phyloP scores from a whole-genome alignment of 2,113 vertebrate genomes.

The Apus apus region DNA sequence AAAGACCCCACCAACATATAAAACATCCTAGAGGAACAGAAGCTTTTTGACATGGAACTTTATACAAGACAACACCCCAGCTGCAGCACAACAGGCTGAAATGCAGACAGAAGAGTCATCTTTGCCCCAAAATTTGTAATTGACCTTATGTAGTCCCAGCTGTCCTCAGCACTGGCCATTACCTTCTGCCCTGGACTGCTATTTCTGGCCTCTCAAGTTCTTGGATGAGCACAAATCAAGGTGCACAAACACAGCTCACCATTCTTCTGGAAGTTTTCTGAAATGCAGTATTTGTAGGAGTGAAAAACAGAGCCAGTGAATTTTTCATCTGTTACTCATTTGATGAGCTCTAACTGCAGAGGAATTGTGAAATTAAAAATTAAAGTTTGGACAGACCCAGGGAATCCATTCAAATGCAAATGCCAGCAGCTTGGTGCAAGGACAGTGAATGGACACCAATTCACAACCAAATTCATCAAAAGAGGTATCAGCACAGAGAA shows the following conservation, averaged over 20 bases:
- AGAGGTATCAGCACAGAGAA: constrained; percentile 11
- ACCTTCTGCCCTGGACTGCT: neutral
- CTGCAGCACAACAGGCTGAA: neutral
- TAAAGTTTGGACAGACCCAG: constrained; percentile 15
- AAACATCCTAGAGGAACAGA: neutral
- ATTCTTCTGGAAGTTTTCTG: neutral
- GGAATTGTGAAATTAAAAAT: constrained; percentile 25
- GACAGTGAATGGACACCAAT: neutral
- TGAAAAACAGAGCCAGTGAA: neutral
- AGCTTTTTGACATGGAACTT: neutral
- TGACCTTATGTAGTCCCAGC: neutral
- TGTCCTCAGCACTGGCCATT: neutral
- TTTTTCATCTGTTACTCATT: constrained; percentile 67
- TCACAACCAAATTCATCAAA: neutral
- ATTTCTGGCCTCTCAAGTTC: neutral
- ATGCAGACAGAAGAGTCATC: neutral
- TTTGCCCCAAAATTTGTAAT: neutral
- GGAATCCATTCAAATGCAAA: constrained; percentile 66
- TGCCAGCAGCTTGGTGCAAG: neutral
- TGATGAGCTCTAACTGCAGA: neutral
- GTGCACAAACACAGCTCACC: neutral
- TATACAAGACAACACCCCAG: neutral
- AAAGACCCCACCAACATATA: neutral
- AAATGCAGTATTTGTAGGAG: neutral
- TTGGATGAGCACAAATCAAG: neutral